Conservation (phyloP, 2,113 vertebrate genomes). For the Arenaria interpres region DNA sequence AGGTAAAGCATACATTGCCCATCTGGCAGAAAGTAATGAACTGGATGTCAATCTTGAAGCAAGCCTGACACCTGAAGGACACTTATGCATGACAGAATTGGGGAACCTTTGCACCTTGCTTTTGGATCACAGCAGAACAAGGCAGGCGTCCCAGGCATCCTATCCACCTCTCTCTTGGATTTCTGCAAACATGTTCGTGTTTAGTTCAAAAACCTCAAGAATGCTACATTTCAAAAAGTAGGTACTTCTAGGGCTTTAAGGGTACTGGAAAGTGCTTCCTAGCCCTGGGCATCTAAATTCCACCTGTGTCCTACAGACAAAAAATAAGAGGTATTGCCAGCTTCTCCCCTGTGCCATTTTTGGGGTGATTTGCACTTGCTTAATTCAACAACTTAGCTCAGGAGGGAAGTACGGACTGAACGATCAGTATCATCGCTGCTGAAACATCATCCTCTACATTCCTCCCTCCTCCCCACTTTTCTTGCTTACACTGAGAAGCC, state of each 20-base stretch:
- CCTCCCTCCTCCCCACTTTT: background rate
- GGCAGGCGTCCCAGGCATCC: background rate
- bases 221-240: background rate
- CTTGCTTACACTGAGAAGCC: background rate
- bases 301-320: background rate
- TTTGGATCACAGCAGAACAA: background rate
- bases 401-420: background rate
- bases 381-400: background rate
- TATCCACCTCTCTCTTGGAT: background rate
- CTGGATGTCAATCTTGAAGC: background rate
- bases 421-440: background rate
- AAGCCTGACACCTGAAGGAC: background rate
- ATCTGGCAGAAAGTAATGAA: background rate
- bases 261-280: background rate
- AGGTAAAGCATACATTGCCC: background rate
- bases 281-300: background rate
- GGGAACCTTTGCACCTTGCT: background rate
- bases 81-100: rapidly evolving
- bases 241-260: background rate
- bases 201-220: background rate
- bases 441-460: background rate
- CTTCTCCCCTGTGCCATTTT: background rate
- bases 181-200: background rate
- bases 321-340: background rate
- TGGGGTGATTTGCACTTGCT: background rate